Evolutionary conservation across 2,888 invertebrate genomes (phyloP), one percentile per base, ranked within the genome.

Genomic region (Apotomis betuletana): DNA sequence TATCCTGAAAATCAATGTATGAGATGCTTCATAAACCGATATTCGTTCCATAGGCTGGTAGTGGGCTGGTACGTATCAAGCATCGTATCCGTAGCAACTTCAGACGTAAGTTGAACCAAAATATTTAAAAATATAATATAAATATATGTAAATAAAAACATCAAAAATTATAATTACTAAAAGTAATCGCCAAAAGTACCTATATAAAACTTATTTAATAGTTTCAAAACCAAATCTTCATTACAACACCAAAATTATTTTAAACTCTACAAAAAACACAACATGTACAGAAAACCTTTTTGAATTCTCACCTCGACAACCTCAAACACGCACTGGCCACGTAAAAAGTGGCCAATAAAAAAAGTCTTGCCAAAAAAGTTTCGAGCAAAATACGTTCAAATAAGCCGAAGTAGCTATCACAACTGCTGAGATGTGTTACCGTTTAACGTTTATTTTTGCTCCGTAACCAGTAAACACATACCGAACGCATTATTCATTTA

Each of bases 391-490:
- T 84, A 83, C 89, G 87, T 82, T 84, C 86, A 84, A 85, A 81
- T 84, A 81, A 80, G 81, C 78, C 85, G 84, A 79, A 79, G 85
- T 78, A 82, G 82, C 81, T 81, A 81, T 79, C 78, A 80, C 83
- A 80, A 88, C 90, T 89, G 87, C 80, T 81, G 85, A 85, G 83
- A 81, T 89, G 90, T 90, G 90, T 85, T 69, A 80, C 80, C 82
- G 81, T 80, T 83, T 81, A 83, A 83, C 84, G 86, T 90, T 90
- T 92, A 91, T 91, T 90, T 91, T 88, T 82, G 86, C 83, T 83
- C 81, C 77, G 79, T 86, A 87, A 85, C 80, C 82, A 67, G 70
- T 71, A 71, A 67, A 71, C 71, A 80, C 85, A 85, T 84, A 83
- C 85, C 83, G 74, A 74, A 77, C 79, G 83, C 83, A 82, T 71